These are phyloP conservation scores for Mormyrus lacerda DNA, from an alignment of 2,113 vertebrate species.

Conservation along the genomic window DNA sequence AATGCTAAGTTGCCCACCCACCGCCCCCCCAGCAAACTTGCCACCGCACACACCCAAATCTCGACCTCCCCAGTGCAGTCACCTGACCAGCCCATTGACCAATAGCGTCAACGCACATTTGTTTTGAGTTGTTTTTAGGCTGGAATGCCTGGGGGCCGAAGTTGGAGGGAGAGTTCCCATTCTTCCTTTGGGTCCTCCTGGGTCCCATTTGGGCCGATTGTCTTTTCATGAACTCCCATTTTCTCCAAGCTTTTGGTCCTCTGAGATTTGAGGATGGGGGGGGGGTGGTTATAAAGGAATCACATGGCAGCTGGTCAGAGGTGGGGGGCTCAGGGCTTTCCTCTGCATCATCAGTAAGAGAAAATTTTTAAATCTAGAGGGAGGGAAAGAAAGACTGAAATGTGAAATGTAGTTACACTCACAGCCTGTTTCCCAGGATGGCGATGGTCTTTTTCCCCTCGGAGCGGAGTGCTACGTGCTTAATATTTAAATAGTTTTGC, in stretches of 20 bases:
- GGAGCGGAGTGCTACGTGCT: background rate
- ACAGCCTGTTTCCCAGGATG: background rate
- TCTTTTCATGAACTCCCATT: constrained; percentile 24
- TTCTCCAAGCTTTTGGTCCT: constrained; percentile 10
- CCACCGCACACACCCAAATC: constrained; percentile 33
- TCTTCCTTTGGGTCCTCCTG: constrained; percentile 28
- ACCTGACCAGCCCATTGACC: constrained; percentile 51
- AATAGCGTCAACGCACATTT: constrained; percentile 31
- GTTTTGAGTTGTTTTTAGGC: constrained; percentile 37
- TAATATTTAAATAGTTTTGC: constrained; percentile 23
- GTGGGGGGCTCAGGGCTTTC: constrained; percentile 44
- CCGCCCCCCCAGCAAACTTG: constrained; percentile 3
- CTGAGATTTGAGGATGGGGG: constrained; percentile 6
- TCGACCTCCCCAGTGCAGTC: constrained; percentile 52
- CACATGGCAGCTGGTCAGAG: constrained; percentile 54
- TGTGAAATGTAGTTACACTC: background rate
- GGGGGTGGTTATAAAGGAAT: constrained; percentile 43
- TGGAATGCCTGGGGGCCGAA: constrained; percentile 26
- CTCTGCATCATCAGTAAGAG: constrained; percentile 43
- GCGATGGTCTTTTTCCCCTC: background rate
- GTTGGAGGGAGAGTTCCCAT: constrained; percentile 24
- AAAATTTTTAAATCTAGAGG: constrained; percentile 30
- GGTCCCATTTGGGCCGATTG: constrained; percentile 23
- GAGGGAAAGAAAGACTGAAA: background rate
- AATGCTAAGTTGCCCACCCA: constrained; percentile 49